Base-by-base conservation (phyloP, 2,888 invertebrate species). In the Serripes groenlandicus region DNA sequence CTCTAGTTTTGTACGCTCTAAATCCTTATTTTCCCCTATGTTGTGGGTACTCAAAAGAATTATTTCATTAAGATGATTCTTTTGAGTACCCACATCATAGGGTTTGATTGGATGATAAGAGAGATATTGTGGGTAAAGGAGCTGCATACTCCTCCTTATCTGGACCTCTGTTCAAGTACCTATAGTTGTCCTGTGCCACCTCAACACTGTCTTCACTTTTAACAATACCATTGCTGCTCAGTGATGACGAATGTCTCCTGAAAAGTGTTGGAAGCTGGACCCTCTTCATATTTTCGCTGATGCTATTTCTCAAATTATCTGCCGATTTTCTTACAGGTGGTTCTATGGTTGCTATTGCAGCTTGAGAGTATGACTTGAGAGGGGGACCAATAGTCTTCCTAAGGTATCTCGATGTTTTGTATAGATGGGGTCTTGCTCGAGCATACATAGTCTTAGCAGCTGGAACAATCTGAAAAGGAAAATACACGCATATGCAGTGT, bases 391-490 rank as follows among this genome's bases (percentile, higher is more conserved):
- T 11, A 9, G n/a, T 66, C 23, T 42, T 35, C 42, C 28, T 66
- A 0, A 66, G 23, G 42, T 66, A 66, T 1, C 66, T 34, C 7
- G 76, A 79, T 4, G 79, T 71, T 32, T 70, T 83, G 7, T 73
- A 70, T 32, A 79, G 34, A 11, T 72, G 76, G 23, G 83, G 83
- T 62, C 69, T 69, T 35, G 80, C 80, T 56, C 56, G 77, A 3
- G 62, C 70, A 26, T 75, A 30, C 32, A 84, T 49, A 32, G 74
- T 74, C 68, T 81, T 84, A 15, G 70, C 71, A 15, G 80, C 68
- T 49, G 80, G 84, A 37, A 84, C 54, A 26, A 84, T 60, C 84
- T 84, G 32, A 15, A 66, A 70, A 21, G n/a, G 28, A 15, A 60
- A 35, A 18, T 42, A 11, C 18, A 42, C n/a, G n/a, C n/a, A n/a